Evolutionary conservation across 2,888 invertebrate genomes (phyloP).

Genomic region (Papilio gigon): DNA sequence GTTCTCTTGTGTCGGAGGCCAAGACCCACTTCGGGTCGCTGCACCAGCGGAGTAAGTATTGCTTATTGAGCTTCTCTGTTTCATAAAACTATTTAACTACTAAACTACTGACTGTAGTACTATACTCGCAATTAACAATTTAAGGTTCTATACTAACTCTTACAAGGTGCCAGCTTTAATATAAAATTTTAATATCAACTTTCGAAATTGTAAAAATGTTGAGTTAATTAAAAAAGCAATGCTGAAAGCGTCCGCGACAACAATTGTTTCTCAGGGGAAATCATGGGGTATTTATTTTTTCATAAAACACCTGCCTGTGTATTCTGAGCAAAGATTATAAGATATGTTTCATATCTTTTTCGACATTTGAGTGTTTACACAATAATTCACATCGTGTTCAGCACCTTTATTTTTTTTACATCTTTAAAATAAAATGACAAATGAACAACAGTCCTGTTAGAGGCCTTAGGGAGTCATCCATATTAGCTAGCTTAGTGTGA

Average conservation of each 20-base stretch:
- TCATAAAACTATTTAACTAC: too few species aligned
- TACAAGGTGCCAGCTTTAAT: not conserved
- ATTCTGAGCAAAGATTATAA: too few species aligned
- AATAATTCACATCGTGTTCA: not conserved
- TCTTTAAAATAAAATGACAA: not conserved
- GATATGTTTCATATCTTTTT: not conserved
- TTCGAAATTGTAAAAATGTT: not conserved
- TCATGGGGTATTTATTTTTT: slow-evolving; percentile 5
- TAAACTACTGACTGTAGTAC: too few species aligned
- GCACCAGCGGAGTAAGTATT: too few species aligned
- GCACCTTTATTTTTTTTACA: not conserved
- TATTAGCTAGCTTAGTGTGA: not conserved
- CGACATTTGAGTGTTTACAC: not conserved
- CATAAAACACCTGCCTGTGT: not conserved
- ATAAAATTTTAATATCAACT: not conserved
- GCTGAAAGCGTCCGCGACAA: not conserved
- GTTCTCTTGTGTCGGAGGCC: too few species aligned
- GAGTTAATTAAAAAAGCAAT: slow-evolving; percentile 10
- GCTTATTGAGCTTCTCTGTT: too few species aligned
- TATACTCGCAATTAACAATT: too few species aligned
- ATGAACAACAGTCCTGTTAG: not conserved
- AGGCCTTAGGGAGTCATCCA: not conserved
- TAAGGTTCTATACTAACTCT: too few species aligned
- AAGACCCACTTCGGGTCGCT: too few species aligned
- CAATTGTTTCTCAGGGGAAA: slow-evolving; percentile 11